Evolutionary conservation across 2,113 vertebrate species (phyloP).

Genomic region (Trematocara unimaculatum): DNA sequence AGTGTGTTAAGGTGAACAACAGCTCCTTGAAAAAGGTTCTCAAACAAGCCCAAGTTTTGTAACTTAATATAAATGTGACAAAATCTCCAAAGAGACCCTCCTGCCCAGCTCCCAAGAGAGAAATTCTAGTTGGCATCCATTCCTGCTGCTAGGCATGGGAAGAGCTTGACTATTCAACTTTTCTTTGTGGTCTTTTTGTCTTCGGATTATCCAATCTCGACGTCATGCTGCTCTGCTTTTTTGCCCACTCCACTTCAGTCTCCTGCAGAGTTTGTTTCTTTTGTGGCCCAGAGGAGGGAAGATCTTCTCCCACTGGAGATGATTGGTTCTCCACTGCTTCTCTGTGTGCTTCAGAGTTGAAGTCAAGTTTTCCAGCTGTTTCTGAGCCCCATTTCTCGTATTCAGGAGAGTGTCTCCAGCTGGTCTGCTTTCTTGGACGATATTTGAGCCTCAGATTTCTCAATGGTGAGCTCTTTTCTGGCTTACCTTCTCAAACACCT

Average conservation of each 20-base stretch:
- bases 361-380: slow-evolving; percentile 10
- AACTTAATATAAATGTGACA: background rate
- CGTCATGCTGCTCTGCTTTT: background rate
- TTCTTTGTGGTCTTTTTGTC: background rate
- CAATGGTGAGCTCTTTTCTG: background rate
- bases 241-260: background rate
- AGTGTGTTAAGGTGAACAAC: background rate
- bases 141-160: background rate
- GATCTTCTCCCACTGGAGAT: background rate
- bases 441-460: background rate
- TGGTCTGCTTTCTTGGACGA: background rate
- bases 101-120: background rate
- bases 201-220: background rate
- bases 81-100: background rate
- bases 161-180: background rate
- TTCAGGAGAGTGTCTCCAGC: background rate
- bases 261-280: background rate
- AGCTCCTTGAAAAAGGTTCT: background rate
- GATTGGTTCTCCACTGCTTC: background rate
- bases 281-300: background rate
- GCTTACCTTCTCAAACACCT: background rate
- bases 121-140: background rate
- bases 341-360: background rate
- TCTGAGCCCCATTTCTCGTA: background rate
- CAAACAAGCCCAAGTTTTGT: background rate